A percentile compares a stretch with the other conserved stretches of the same genome.
Evolutionary conservation across 1,140 invertebrate species (phyloP).

Genomic region (Pseudobourletiella spinata): DNA sequence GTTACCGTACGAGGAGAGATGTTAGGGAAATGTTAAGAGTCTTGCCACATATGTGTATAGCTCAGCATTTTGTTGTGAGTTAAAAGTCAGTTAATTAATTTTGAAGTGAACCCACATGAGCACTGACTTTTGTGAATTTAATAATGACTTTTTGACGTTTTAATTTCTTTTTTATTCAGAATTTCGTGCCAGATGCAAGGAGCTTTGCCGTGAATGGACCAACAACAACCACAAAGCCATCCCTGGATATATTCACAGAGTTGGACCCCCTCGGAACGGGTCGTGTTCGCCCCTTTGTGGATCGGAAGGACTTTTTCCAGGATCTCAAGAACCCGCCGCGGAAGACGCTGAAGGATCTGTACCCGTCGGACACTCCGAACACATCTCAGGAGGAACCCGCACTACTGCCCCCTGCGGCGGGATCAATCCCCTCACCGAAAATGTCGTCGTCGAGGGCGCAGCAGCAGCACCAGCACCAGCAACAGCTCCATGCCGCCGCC

Average conservation of each 20-base stretch:
- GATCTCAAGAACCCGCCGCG: slow-evolving; percentile 85
- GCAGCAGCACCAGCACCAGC: slow-evolving; percentile 1
- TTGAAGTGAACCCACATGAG: too few species aligned
- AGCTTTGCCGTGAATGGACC: neutral
- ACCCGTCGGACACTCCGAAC: neutral
- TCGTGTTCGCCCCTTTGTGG: slow-evolving; percentile 77
- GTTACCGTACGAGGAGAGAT: too few species aligned
- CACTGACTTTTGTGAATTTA: neutral
- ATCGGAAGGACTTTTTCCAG: slow-evolving; percentile 92
- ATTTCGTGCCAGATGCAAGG: slow-evolving; percentile 28
- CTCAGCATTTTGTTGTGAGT: too few species aligned
- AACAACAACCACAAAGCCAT: neutral
- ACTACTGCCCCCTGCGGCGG: too few species aligned
- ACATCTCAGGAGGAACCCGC: neutral
- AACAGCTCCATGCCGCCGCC: neutral
- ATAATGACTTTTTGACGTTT: neutral
- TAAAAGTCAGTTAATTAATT: too few species aligned
- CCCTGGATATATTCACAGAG: slow-evolving; percentile 76
- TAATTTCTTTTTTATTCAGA: slow-evolving; percentile 21
- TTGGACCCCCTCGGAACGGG: slow-evolving; percentile 83
- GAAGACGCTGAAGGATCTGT: slow-evolving; percentile 62
- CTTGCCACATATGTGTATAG: too few species aligned
- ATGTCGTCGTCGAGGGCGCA: neutral
- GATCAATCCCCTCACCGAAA: too few species aligned
- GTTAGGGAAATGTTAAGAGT: too few species aligned